These are phyloP conservation scores for Stenolophus ochropezus DNA, from an alignment of 2,888 invertebrate genomes.

Conservation along the genomic window DNA sequence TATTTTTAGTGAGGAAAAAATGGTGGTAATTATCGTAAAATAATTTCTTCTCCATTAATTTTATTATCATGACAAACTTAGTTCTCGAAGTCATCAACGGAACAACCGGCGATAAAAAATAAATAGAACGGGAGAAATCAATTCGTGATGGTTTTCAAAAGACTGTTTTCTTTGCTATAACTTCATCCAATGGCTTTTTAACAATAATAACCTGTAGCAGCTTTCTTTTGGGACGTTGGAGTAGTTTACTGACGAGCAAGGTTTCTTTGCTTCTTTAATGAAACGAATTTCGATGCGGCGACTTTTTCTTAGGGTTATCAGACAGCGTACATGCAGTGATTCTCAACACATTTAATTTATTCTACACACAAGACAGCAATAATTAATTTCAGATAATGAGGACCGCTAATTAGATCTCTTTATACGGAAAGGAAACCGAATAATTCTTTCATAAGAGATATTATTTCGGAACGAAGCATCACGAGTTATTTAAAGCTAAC, in stretches of 20 bases:
- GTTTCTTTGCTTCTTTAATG: not conserved
- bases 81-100: slow-evolving; percentile 30
- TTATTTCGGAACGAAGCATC: no score
- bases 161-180: not conserved
- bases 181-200: not conserved
- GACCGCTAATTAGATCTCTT: not conserved
- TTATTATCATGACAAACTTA: slow-evolving; percentile 34
- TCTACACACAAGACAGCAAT: not conserved
- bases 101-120: slow-evolving; percentile 7
- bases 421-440: no score
- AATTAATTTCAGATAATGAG: not conserved
- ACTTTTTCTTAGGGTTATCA: not conserved
- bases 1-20: slow-evolving; percentile 19
- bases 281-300: not conserved
- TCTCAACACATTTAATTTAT: not conserved
- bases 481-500: no score
- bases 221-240: not conserved
- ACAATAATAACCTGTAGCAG: not conserved
- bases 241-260: not conserved
- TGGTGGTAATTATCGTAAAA: slow-evolving; percentile 19
- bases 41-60: slow-evolving; percentile 34
- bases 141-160: slow-evolving; percentile 21
- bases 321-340: not conserved
- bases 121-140: slow-evolving; percentile 22
- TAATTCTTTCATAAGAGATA: no score